Conservation (phyloP, 2,888 invertebrate genomes). For the Parnassius glacialis region DNA sequence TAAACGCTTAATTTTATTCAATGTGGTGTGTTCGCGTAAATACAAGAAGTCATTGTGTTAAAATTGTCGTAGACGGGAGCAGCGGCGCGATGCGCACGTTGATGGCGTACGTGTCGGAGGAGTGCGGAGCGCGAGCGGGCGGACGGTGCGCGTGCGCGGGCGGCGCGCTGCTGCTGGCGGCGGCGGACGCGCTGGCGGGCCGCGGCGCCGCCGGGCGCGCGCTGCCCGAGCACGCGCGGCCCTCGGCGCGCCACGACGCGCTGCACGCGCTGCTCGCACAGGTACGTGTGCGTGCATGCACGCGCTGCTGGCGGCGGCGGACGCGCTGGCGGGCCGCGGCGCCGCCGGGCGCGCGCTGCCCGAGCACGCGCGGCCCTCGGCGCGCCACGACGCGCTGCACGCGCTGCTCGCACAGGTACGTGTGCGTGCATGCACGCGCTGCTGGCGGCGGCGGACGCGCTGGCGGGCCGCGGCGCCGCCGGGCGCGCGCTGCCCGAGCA, state of each 20-base stretch:
- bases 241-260: slow-evolving; percentile 83
- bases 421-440: too few relatives aligned
- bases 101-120: slow-evolving; percentile 64
- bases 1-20: too few relatives aligned
- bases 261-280: slow-evolving; percentile 57
- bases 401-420: too few relatives aligned
- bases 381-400: slow-evolving; percentile 81
- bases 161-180: slow-evolving; percentile 86
- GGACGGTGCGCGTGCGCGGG: slow-evolving; percentile 76
- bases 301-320: slow-evolving; percentile 84
- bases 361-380: slow-evolving; percentile 35
- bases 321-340: slow-evolving; percentile 87
- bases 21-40: too few relatives aligned
- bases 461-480: too few relatives aligned
- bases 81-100: slow-evolving; percentile 84
- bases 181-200: slow-evolving; percentile 88
- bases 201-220: slow-evolving; percentile 85
- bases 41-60: neutral
- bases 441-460: too few relatives aligned
- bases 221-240: slow-evolving; percentile 78
- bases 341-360: slow-evolving; percentile 79
- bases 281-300: slow-evolving; percentile 34
- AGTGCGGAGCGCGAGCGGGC: slow-evolving; percentile 30
- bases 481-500: too few relatives aligned
- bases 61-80: slow-evolving; percentile 45